A percentile compares a stretch with the other conserved stretches of the same genome.
Conservation (phyloP, 2,888 invertebrate genomes). For the Bhutanitis thaidina region DNA sequence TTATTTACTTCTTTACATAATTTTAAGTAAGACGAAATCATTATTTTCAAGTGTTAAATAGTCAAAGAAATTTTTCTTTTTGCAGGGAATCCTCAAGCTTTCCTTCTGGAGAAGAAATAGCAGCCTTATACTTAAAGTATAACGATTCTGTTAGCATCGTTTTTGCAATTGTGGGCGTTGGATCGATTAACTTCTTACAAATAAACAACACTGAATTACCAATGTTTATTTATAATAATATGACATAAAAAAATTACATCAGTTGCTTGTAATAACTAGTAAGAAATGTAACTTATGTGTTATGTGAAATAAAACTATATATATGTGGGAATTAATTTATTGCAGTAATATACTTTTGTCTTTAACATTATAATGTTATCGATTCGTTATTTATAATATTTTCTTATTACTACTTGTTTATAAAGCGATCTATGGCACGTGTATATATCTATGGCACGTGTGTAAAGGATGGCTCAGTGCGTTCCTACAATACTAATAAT, state of each 20-base stretch:
- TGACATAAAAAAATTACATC: constrained; percentile 25
- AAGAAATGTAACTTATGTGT: neutral
- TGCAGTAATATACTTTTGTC: too few species aligned
- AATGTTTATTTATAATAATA: constrained; percentile 38
- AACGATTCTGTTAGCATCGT: constrained; percentile 53
- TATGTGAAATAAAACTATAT: constrained; percentile 5
- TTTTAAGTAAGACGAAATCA: too few species aligned
- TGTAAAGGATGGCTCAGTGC: constrained; percentile 49
- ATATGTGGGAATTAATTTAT: constrained; percentile 5
- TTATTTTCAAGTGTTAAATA: too few species aligned
- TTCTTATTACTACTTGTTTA: constrained; percentile 20
- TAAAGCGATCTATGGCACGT: constrained; percentile 48
- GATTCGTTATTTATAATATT: neutral
- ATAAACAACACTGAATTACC: constrained; percentile 59
- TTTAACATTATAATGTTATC: too few species aligned
- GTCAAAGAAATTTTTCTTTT: constrained; percentile 21
- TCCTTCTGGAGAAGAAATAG: constrained; percentile 47
- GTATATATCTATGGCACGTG: constrained; percentile 49
- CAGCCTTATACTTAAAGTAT: constrained; percentile 44
- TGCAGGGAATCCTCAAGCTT: constrained; percentile 51
- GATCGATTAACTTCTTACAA: constrained; percentile 64
- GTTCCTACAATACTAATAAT: constrained; percentile 20
- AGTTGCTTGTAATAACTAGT: constrained; percentile 16
- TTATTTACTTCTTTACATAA: too few species aligned
- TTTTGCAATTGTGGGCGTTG: constrained; percentile 63